A percentile compares a stretch with the other conserved stretches of the same genome.
Conservation (phyloP, 2,113 vertebrate species). For the Chaenogobius annularis region DNA sequence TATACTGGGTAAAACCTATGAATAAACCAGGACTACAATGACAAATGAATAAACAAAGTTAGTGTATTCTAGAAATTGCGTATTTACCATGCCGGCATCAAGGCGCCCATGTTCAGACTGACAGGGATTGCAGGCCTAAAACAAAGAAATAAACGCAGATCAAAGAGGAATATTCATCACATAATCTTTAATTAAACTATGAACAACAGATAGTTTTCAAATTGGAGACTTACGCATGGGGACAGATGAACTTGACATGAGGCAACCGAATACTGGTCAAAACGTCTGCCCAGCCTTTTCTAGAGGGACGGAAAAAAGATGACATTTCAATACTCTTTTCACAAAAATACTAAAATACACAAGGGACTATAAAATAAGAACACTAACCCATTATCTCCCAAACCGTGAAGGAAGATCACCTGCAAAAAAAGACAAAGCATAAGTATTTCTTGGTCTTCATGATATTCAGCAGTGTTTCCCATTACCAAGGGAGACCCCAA, state of each 20-base stretch:
- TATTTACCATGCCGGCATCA: constrained; percentile 92
- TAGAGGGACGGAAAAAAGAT: constrained; percentile 58
- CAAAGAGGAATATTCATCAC: neutral
- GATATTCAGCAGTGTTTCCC: no score
- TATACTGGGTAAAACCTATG: neutral
- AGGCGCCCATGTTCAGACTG: constrained; percentile 92
- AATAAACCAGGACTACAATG: neutral
- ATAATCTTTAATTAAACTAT: neutral
- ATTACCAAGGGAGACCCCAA: no score
- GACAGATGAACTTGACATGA: constrained; percentile 96
- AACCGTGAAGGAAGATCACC: constrained; percentile 98
- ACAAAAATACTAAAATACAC: no score
- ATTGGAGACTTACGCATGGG: constrained; percentile 90
- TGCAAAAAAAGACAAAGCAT: constrained; percentile 54
- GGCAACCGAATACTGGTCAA: constrained; percentile 88
- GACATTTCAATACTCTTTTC: constrained; percentile 12
- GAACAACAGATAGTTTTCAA: neutral
- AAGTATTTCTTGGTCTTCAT: no score
- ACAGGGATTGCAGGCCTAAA: constrained; percentile 90
- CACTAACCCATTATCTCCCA: constrained; percentile 95
- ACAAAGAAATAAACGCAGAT: neutral
- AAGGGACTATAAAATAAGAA: neutral
- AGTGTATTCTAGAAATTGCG: neutral
- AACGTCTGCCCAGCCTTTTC: constrained; percentile 93
- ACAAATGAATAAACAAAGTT: neutral